Percentiles rank a stretch among this genome's conserved stretches.
Evolutionary conservation across 1,140 invertebrate genomes (phyloP).

Genomic region (Hermetia illucens): DNA sequence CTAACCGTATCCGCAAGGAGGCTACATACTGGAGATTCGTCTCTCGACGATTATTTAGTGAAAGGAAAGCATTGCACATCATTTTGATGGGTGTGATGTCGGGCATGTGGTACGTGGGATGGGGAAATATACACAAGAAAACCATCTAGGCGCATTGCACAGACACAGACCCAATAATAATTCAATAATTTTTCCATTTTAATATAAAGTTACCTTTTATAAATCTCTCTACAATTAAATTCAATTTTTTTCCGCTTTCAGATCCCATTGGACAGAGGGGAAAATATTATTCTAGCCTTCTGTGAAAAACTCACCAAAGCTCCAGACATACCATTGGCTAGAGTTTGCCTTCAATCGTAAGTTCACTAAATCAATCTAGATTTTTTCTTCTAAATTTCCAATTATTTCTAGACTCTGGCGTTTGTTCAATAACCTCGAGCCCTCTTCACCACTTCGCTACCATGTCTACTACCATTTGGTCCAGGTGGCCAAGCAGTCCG

Average conservation of each 20-base stretch:
- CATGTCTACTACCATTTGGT: slow-evolving; percentile 86
- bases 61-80: no score
- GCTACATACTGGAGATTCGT: no score
- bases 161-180: no score
- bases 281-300: slow-evolving; percentile 79
- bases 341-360: slow-evolving; percentile 77
- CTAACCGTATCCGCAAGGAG: no score
- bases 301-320: slow-evolving; percentile 90
- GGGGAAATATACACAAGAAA: no score
- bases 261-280: slow-evolving; percentile 75
- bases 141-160: no score
- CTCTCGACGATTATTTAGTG: no score
- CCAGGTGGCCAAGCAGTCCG: slow-evolving; percentile 73
- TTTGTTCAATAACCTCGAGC: slow-evolving; percentile 80
- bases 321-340: slow-evolving; percentile 64
- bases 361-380: slow-evolving; percentile 23
- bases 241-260: slow-evolving; percentile 24
- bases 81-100: no score
- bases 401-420: slow-evolving; percentile 52
- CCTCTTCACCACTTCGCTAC: slow-evolving; percentile 70
- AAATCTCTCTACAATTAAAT: background rate
- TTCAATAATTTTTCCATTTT: no score
- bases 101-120: no score
- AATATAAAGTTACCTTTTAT: no score
- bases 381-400: slow-evolving; percentile 7